Base-by-base conservation (phyloP, 2,113 vertebrate species). In the Cryptotis parvus region DNA sequence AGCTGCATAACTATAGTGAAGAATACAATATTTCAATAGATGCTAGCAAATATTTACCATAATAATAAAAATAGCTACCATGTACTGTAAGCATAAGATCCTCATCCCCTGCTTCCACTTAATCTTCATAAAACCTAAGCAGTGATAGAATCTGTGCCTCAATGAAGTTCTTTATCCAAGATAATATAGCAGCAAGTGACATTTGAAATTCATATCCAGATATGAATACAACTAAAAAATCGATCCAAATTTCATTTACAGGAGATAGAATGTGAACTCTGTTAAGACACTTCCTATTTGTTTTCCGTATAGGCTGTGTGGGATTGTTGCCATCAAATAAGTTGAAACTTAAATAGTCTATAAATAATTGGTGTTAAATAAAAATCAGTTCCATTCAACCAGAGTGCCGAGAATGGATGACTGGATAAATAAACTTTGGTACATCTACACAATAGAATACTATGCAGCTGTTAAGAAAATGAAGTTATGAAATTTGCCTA, bases 221-320 rank as follows among this genome's bases (percentile, higher is more conserved):
- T 80, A 15, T 80, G 27, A 84, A 79, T 83, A 31, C 74, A 18
- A 90, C 79, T 80, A 75, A 85, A 92, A 72, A 73, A 77, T 63
- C 70, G 20, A 65, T 41, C 58, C 2, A 11, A 27, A 3, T 86
- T 87, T 84, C 63, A 78, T 94, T 77, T 84, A 27, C 77, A 89
- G 61, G 88, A 89, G 39, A 75, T 7, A 65, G 5, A 93, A 89
- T 33, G 18, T 52, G 6, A 77, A 55, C 31, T 89, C 27, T 88
- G 3, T 61, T 14, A 70, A 76, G 66, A 35, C 69, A 10, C 55
- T 49, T 58, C 7, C 8, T 35, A 5, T 85, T 90, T 87, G 22
- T 27, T 49, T 74, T 85, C 88, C 8, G 68, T 66, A 65, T 6
- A 63, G 66, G 5, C 61, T 93, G 74, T 26, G 22, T 80, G 77